A percentile compares a stretch with the other conserved stretches of the same genome.
Conservation (phyloP, 2,113 vertebrate genomes). For the Gymnogyps californianus region DNA sequence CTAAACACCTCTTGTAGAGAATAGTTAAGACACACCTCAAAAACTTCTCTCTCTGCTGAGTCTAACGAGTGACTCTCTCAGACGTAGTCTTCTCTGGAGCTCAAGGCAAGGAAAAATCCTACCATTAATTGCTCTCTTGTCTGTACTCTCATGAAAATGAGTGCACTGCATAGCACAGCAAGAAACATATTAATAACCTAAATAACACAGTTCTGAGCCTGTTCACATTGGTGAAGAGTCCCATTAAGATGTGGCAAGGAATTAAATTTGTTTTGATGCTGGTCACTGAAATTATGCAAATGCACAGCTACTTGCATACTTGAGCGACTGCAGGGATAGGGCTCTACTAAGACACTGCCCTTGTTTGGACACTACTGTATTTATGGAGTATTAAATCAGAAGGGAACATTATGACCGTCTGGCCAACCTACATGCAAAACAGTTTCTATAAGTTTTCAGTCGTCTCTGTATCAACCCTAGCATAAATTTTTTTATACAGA, state of each 20-base stretch:
- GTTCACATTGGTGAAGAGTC: not conserved
- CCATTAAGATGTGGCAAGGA: not conserved
- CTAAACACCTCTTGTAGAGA: not conserved
- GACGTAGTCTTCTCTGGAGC: not conserved
- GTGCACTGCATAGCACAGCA: not conserved
- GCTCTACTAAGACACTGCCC: not conserved
- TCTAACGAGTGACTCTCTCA: not conserved
- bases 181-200: not conserved
- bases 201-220: not conserved
- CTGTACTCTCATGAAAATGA: not conserved
- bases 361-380: not conserved
- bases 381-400: not conserved
- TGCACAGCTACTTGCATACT: not conserved
- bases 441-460: not conserved
- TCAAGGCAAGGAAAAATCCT: not conserved
- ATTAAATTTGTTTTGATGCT: not conserved
- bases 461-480: fast-evolving
- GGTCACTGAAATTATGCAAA: not conserved
- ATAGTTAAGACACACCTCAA: not conserved
- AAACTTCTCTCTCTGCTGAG: not conserved
- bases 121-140: not conserved
- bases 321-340: not conserved
- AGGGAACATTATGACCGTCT: fast-evolving
- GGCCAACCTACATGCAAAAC: not conserved
- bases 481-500: not conserved